These are phyloP conservation scores for Morpho achilles DNA, from an alignment of 2,888 invertebrate species.

Conservation along the genomic window DNA sequence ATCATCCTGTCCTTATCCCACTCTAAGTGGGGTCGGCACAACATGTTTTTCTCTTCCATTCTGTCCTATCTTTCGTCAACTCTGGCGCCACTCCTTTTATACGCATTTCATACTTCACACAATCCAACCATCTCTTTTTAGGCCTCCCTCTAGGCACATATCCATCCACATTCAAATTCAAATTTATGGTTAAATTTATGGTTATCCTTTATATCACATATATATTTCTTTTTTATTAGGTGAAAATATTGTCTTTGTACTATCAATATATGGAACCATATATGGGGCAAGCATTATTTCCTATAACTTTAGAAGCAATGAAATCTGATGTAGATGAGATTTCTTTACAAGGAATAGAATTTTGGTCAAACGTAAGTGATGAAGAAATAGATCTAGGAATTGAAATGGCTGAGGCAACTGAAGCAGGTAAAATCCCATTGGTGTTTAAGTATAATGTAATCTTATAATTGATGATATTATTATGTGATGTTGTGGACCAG, in stretches of 20 bases:
- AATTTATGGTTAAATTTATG: no score
- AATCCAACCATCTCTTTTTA: no score
- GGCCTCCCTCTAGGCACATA: no score
- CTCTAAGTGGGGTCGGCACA: no score
- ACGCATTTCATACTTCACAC: no score
- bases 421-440: slow-evolving; percentile 76
- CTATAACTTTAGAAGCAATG: slow-evolving; percentile 99
- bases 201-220: neutral
- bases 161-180: no score
- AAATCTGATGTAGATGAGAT: slow-evolving; percentile 97
- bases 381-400: slow-evolving; percentile 98
- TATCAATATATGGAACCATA: slow-evolving; percentile 99
- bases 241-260: slow-evolving; percentile 97
- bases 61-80: no score
- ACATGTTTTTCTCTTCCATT: no score
- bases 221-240: slow-evolving; percentile 39
- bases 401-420: slow-evolving; percentile 95
- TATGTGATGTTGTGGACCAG: no score
- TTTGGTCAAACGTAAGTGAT: slow-evolving; percentile 99
- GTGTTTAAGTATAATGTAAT: neutral
- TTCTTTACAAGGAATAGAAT: slow-evolving; percentile 98
- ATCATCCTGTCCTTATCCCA: no score
- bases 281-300: slow-evolving; percentile 98
- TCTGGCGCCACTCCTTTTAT: no score
- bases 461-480: no score